A percentile compares a stretch with the other conserved stretches of the same genome.
Evolutionary conservation across 2,113 vertebrate species (phyloP).

Genomic region (Corythoichthys haematopterus): DNA sequence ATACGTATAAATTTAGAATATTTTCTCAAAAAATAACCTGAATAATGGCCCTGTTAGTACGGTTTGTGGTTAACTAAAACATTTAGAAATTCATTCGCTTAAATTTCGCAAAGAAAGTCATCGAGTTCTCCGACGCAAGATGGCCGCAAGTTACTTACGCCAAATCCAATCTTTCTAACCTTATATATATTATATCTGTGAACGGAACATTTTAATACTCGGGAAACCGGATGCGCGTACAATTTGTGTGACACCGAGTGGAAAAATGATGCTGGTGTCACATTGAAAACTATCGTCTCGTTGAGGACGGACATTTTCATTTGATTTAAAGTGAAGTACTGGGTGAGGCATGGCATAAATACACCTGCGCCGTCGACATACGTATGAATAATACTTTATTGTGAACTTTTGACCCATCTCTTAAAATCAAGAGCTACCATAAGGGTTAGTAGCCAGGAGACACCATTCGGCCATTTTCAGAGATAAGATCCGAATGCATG

Average conservation of each 20-base stretch:
- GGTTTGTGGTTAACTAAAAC: no score
- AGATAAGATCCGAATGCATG: neutral
- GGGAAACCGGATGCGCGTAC: conserved; percentile 28
- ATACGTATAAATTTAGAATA: no score
- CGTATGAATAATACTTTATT: fast-evolving
- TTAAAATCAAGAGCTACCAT: neutral
- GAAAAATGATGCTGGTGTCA: conserved; percentile 43
- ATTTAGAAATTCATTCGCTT: no score
- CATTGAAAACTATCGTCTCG: conserved; percentile 50
- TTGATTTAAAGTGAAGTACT: conserved; percentile 2
- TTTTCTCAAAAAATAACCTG: no score
- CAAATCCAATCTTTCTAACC: no score
- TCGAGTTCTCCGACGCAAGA: no score
- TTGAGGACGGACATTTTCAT: conserved; percentile 3
- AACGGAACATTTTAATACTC: conserved; percentile 32
- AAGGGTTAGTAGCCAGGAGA: conserved; percentile 21
- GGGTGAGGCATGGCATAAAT: fast-evolving
- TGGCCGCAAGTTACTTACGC: no score
- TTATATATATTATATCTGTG: no score
- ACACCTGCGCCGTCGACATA: fast-evolving
- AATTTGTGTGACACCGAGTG: conserved; percentile 12
- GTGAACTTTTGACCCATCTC: neutral
- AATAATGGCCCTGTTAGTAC: no score
- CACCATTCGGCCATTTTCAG: neutral
- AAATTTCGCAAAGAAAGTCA: no score